These are phyloP conservation scores for Desoria tigrina DNA, from an alignment of 2,888 invertebrate species.

Conservation along the genomic window DNA sequence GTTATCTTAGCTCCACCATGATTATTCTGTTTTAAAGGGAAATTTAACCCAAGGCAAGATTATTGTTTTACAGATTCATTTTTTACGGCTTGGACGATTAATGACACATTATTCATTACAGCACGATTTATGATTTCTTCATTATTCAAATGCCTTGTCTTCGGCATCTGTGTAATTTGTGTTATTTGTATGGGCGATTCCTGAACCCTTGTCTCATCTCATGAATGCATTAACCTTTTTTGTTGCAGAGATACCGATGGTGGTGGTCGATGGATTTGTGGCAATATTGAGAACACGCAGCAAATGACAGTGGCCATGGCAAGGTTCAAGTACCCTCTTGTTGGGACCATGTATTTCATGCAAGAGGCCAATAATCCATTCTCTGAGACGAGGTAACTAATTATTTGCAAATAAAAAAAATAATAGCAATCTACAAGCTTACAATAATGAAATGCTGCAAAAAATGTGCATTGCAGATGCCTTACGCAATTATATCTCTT, in stretches of 20 bases:
- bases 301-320: slow-evolving; percentile 77
- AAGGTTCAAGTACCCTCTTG: slow-evolving; percentile 81
- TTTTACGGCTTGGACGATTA: background rate
- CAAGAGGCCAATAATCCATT: slow-evolving; percentile 78
- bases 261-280: slow-evolving; percentile 58
- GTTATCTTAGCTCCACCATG: no score
- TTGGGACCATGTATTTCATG: slow-evolving; percentile 78
- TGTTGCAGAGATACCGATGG: slow-evolving; percentile 49
- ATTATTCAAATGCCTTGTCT: background rate
- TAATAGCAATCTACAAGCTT: no score
- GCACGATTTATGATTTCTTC: background rate
- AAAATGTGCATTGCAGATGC: no score
- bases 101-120: background rate
- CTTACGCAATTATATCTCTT: no score
- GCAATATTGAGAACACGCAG: slow-evolving; percentile 56
- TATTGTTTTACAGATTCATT: no score
- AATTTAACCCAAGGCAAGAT: background rate
- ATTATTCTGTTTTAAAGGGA: no score
- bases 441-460: no score
- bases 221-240: background rate
- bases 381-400: slow-evolving; percentile 69
- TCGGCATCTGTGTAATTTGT: no score
- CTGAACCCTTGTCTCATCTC: no score
- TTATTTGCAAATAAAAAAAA: background rate
- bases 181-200: no score